Evolutionary conservation across 1,140 invertebrate species (phyloP), one percentile per base, ranked within the genome.

Genomic region (Ectropis grisescens): DNA sequence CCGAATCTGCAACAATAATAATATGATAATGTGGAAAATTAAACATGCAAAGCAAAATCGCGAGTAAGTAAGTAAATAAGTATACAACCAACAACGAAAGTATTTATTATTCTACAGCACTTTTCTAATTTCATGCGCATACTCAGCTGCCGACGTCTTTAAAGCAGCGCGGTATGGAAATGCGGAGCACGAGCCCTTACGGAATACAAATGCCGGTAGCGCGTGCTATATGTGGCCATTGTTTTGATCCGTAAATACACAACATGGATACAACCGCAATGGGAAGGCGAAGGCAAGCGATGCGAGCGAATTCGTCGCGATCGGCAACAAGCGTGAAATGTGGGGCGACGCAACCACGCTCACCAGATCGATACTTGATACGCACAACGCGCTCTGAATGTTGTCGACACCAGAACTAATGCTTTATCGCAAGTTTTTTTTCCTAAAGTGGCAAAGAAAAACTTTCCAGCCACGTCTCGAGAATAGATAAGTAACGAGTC

Each of bases 281-380:
- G 35, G 31, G 15, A 14, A 26, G 31, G 35, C 15, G 28, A 41
- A 35, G 39, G 29, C 36, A 33, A 35, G 16, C 3, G 16, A 19
- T 19, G 8, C 16, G 32, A 45, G 41, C 50, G 41, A 48, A 35
- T 44, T 51, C 35, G 45, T 44, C 35, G 55, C 47, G 44, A 54
- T 60, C 51, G 46, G 56, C 56, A 52, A 47, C 47, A 34, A 60
- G 58, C 66, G 56, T 66, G 50, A 70, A 76, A 76, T 72, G 71
- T 72, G 58, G 66, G 61, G 44, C 66, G 59, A 64, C 58, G 54
- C 50, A 60, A 55, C 54, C 49, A 49, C 66, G 58, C 43, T 67
- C 58, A 49, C 53, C 43, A 66, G 62, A 70, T 70, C 64, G 66
- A 72, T 72, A 72, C 67, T 54, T 58, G 59, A 76, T 72, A 72